Evolutionary conservation across 2,888 invertebrate genomes (phyloP).

Genomic region (Myopa tessellatipennis): DNA sequence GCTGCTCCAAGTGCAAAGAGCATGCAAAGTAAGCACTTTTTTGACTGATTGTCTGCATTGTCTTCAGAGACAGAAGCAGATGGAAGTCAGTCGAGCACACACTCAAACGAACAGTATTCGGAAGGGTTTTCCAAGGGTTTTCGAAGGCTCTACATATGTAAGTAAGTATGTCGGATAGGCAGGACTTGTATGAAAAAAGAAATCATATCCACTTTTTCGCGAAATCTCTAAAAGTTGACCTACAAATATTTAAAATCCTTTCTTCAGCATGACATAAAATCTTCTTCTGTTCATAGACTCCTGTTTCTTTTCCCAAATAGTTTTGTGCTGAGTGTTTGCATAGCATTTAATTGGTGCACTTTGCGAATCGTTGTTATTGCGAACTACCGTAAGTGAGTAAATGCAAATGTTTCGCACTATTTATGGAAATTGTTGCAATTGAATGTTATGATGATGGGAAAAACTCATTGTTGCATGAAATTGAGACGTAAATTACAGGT

Average conservation of each 20-base stretch:
- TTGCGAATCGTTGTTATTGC: background rate
- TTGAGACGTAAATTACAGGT: background rate
- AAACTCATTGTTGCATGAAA: constrained; percentile 11
- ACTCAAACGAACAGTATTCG: background rate
- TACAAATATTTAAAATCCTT: no score
- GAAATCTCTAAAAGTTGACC: no score
- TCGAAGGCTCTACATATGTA: no score
- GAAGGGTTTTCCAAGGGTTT: no score
- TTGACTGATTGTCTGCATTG: background rate
- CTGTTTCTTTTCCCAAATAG: background rate
- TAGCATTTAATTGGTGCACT: background rate
- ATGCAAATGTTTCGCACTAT: constrained; percentile 6
- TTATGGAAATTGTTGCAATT: constrained; percentile 9
- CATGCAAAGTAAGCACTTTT: constrained; percentile 3
- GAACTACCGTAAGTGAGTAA: background rate
- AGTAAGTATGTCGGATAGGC: no score
- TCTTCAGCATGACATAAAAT: no score
- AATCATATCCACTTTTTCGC: no score
- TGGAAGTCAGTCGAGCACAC: background rate
- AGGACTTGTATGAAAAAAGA: no score
- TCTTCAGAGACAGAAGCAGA: background rate
- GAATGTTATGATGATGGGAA: constrained; percentile 10
- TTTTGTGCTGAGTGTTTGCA: background rate
- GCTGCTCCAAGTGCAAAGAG: constrained; percentile 19
- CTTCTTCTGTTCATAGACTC: no score